Evolutionary conservation across 2,113 vertebrate species (phyloP), one percentile per base, ranked within the genome.

Genomic region (Orthonyx spaldingii): DNA sequence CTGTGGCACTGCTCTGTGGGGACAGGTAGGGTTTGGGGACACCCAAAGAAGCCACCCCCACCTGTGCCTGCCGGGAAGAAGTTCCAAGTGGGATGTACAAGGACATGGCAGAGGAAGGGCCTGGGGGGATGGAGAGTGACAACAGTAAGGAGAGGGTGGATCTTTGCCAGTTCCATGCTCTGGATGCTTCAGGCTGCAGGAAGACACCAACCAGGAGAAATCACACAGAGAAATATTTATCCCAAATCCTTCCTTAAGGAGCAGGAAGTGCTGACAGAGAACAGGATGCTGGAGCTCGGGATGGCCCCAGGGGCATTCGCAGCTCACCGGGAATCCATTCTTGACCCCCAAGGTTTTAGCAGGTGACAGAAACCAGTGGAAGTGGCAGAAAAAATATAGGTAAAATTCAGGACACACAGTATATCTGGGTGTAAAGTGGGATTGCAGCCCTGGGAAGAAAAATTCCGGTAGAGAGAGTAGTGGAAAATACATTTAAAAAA

Each of bases 401-500:
- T 57, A 53, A 53, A 75, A 35, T 9, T 3, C 16, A 24, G 32
- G 23, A 5, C 11, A 6, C 1, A 1, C 1, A 2, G 7, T 1
- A 0, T 16, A 7, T 13, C 56, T 37, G 57, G 22, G 28, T 50
- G 32, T 35, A 30, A 49, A 0, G 0, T 2, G 57, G 39, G 10
- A 28, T 11, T 71, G 56, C 14, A 76, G 57, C 52, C 42, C 21
- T 27, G 9, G 32, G 59, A 42, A 15, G 49, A 49, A 26, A 56
- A 30, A 16, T 33, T 47, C 12, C 35, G 24, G 30, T 5, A 2
- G 1, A 35, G 24, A 69, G 11, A 52, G 16, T 1, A 61, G n/a
- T 6, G 77, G 50, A 35, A 87, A 87, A 79, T 3, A 12, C 3
- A 17, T 35, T 22, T 1, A 7, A 32, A 65, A 49, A 22, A 16